Evolutionary conservation across 1,140 invertebrate genomes (phyloP).

Genomic region (Pantala flavescens): DNA sequence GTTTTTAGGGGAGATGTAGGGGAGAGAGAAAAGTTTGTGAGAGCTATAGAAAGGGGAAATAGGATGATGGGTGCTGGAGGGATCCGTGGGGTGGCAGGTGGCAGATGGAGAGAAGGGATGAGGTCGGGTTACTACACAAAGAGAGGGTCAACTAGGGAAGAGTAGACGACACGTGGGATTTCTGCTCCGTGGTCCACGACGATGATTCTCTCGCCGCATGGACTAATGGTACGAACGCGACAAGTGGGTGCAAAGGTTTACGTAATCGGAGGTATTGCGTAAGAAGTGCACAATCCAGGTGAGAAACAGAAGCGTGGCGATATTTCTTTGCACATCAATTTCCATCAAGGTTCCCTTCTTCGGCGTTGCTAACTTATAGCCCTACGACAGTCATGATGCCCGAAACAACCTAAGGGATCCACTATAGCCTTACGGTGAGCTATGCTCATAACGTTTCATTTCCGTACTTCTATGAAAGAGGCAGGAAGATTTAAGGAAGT

Average conservation of each 20-base stretch:
- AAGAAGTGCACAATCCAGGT: too few species aligned
- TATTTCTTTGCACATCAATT: too few species aligned
- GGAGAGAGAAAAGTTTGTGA: not conserved
- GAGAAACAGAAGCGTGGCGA: too few species aligned
- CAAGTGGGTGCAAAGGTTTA: not conserved
- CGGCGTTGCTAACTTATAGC: too few species aligned
- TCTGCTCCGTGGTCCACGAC: not conserved
- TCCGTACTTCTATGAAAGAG: too few species aligned
- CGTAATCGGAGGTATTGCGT: too few species aligned
- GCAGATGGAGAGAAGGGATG: not conserved
- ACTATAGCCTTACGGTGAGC: too few species aligned
- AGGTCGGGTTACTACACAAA: not conserved
- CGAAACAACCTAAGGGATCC: too few species aligned
- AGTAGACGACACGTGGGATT: not conserved
- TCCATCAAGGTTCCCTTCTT: too few species aligned
- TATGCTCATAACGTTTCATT: too few species aligned
- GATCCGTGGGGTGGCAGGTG: not conserved
- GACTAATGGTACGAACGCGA: not conserved
- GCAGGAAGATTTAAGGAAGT: too few species aligned
- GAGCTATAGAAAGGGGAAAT: not conserved
- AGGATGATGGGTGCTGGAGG: not conserved
- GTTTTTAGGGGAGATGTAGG: not conserved
- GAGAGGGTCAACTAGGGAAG: not conserved
- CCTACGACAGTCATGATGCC: too few species aligned
- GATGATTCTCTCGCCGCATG: not conserved